A percentile compares a stretch with the other conserved stretches of the same genome.
phyloP scores from a whole-genome alignment of 2,113 vertebrate species.

The Strigops habroptila region DNA sequence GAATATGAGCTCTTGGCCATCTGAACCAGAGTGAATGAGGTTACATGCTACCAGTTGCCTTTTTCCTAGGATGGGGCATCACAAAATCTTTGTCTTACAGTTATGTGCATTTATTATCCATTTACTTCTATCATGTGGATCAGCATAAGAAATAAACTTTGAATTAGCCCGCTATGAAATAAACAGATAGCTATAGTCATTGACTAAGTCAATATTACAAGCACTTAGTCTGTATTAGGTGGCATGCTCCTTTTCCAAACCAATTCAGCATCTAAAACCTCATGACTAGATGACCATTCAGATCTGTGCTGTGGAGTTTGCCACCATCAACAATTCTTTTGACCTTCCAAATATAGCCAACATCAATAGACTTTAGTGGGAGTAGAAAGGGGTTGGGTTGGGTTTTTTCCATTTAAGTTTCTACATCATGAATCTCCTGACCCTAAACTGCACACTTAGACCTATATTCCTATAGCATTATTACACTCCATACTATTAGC shows the following conservation, averaged over 20 bases:
- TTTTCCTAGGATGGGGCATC: neutral
- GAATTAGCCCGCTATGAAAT: neutral
- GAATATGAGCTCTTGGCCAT: neutral
- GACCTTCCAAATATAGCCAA: neutral
- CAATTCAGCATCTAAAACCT: neutral
- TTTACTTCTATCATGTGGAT: neutral
- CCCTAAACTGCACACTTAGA: neutral
- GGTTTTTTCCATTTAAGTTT: neutral
- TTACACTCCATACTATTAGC: neutral
- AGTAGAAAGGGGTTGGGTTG: rapidly evolving
- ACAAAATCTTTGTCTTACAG: neutral
- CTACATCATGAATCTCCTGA: neutral
- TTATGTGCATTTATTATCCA: neutral
- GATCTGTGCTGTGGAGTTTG: neutral
- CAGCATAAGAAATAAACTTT: neutral
- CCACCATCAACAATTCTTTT: neutral
- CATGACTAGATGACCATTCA: neutral
- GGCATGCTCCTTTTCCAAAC: neutral
- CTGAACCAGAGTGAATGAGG: neutral
- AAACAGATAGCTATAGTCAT: neutral
- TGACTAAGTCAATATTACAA: neutral
- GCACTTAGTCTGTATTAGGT: neutral
- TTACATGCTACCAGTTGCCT: neutral
- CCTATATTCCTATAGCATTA: no score
- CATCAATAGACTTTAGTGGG: neutral